Evolutionary conservation across 2,113 vertebrate genomes (phyloP).

Genomic region (Erpornis zantholeuca): DNA sequence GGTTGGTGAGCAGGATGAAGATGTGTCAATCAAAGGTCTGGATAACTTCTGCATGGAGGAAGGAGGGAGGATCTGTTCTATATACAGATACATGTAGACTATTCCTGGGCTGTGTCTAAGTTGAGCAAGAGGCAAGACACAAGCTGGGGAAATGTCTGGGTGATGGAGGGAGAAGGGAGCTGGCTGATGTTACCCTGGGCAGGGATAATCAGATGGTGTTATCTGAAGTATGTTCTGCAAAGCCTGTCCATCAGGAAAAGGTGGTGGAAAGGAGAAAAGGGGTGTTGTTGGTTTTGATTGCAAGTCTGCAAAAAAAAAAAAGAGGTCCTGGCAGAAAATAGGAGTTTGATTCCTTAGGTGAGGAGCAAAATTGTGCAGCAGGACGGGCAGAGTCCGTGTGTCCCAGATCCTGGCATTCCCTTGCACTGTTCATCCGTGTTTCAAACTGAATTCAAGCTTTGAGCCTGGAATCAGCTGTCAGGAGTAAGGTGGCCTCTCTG

Average conservation of each 20-base stretch:
- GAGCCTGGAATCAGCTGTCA: not conserved
- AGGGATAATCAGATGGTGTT: not conserved
- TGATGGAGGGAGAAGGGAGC: not conserved
- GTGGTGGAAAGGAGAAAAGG: not conserved
- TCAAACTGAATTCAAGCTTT: not conserved
- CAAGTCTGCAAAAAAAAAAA: not conserved
- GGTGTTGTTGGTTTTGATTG: not conserved
- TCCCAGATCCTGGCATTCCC: not conserved
- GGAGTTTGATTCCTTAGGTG: not conserved
- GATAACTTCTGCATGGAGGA: not conserved
- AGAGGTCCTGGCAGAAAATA: not conserved
- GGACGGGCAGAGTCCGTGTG: not conserved
- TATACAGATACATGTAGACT: not conserved
- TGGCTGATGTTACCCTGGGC: not conserved
- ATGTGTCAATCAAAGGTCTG: not conserved
- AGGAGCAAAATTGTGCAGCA: not conserved
- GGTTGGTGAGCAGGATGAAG: not conserved
- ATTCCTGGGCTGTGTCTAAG: not conserved
- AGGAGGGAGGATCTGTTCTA: not conserved
- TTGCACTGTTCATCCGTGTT: not conserved
- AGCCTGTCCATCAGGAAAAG: not conserved
- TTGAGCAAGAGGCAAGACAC: not conserved
- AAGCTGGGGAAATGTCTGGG: not conserved
- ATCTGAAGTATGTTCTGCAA: not conserved
- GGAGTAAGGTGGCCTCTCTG: not conserved